These are phyloP conservation scores for Hemibagrus wyckioides DNA, from an alignment of 2,113 vertebrate genomes.

Conservation along the genomic window DNA sequence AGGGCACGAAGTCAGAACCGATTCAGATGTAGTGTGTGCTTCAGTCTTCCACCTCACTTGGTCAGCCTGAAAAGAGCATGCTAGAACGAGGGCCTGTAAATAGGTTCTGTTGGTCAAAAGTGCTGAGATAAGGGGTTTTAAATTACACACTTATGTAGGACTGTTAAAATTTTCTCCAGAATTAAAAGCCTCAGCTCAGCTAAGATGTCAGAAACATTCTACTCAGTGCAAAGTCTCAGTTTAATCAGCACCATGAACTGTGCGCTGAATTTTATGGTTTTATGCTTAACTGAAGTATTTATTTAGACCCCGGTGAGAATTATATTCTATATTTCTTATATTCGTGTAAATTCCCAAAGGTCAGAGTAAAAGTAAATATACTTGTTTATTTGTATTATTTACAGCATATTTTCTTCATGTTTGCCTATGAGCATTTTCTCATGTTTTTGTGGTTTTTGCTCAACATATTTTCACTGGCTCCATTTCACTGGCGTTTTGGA, in stretches of 20 bases:
- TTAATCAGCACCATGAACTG: neutral
- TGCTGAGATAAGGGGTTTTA: neutral
- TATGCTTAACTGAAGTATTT: neutral
- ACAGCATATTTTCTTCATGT: neutral
- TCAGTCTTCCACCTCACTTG: neutral
- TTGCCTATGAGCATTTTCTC: neutral
- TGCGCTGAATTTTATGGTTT: neutral
- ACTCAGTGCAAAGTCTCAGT: neutral
- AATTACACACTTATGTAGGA: neutral
- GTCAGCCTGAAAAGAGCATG: neutral
- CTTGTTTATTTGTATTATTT: neutral
- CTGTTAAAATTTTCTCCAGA: neutral
- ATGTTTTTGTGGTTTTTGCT: neutral
- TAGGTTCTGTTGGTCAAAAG: neutral
- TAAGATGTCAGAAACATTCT: neutral
- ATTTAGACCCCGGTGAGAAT: neutral
- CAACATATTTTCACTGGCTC: neutral
- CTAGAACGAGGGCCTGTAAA: neutral
- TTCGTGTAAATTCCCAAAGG: neutral
- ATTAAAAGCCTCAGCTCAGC: neutral
- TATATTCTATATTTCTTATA: neutral
- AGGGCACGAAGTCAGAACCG: constrained; percentile 8
- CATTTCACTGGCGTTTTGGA: neutral
- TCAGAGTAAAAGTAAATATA: neutral
- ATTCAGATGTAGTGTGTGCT: neutral